Conservation (phyloP, 2,797 vertebrate species). For the Manis pentadactyla region DNA sequence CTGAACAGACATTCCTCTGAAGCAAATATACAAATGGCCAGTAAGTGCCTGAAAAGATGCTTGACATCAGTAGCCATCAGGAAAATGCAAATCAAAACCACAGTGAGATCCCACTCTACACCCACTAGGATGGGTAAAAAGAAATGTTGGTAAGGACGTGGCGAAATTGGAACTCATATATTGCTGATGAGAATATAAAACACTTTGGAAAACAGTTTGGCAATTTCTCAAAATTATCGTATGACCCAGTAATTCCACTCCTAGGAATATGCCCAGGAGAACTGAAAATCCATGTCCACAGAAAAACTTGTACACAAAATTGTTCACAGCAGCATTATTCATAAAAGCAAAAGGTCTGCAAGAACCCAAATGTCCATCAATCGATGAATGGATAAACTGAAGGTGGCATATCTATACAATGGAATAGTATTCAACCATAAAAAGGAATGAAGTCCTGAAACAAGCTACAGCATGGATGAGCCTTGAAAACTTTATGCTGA, state of each 20-base stretch:
- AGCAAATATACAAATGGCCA: not conserved
- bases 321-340: not conserved
- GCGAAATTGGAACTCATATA: not conserved
- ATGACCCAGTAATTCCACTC: not conserved
- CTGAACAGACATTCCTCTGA: not conserved
- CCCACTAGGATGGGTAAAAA: not conserved
- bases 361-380: not conserved
- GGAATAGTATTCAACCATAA: not conserved
- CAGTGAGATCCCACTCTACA: not conserved
- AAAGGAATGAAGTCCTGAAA: not conserved
- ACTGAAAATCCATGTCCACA: not conserved
- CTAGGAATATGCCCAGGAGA: not conserved
- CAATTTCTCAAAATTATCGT: conserved; percentile 2
- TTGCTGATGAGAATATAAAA: not conserved
- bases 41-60: not conserved
- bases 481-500: not conserved
- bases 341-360: not conserved
- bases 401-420: not conserved
- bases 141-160: not conserved
- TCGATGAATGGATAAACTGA: not conserved
- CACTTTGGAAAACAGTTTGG: not conserved
- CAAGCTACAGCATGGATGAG: not conserved
- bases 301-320: not conserved
- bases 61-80: not conserved
- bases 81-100: conserved; percentile 2